Conservation (phyloP, 2,888 invertebrate species). For the Drosophila fulvimacula region DNA sequence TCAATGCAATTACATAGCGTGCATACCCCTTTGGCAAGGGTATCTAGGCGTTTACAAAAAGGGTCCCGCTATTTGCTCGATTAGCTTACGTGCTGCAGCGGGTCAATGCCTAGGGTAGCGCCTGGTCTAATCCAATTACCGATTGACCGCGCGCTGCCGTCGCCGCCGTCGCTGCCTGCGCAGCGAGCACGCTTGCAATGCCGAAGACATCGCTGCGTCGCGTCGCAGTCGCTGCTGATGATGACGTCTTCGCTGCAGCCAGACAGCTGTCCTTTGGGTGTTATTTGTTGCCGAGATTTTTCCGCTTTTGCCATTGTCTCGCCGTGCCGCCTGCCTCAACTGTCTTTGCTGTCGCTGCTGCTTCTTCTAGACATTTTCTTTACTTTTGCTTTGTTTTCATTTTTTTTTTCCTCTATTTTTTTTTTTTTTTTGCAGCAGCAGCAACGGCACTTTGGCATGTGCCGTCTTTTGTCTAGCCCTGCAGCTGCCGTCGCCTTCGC, state of each 20-base stretch:
- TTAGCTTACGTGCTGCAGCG: conserved; percentile 30
- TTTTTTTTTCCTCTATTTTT: conserved; percentile 8
- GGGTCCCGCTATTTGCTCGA: conserved; percentile 31
- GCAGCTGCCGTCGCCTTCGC: conserved; percentile 4
- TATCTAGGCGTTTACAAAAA: neutral
- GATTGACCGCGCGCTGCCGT: conserved; percentile 38
- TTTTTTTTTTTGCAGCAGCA: conserved; percentile 8
- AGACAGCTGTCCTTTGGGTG: conserved; percentile 74
- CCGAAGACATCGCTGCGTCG: neutral
- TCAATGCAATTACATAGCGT: neutral
- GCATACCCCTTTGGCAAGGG: neutral
- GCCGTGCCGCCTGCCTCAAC: conserved; percentile 17
- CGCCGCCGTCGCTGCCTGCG: conserved; percentile 2
- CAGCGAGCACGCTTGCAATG: neutral
- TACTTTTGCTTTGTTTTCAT: conserved; percentile 10
- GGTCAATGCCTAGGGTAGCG: conserved; percentile 44
- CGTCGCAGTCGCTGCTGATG: conserved; percentile 3
- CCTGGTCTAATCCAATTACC: conserved; percentile 63
- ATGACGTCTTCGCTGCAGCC: conserved; percentile 26
- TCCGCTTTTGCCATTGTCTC: conserved; percentile 58
- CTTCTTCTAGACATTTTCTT: conserved; percentile 14
- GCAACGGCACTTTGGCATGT: conserved; percentile 19
- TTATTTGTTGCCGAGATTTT: conserved; percentile 61
- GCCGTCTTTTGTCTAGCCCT: conserved; percentile 8
- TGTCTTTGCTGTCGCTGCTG: conserved; percentile 11